Percentiles rank a stretch among this genome's conserved stretches.
These are phyloP conservation scores for Chrysogorgia sp. DNA, from an alignment of 92 coral and sea anemone species.

Conservation along the genomic window DNA sequence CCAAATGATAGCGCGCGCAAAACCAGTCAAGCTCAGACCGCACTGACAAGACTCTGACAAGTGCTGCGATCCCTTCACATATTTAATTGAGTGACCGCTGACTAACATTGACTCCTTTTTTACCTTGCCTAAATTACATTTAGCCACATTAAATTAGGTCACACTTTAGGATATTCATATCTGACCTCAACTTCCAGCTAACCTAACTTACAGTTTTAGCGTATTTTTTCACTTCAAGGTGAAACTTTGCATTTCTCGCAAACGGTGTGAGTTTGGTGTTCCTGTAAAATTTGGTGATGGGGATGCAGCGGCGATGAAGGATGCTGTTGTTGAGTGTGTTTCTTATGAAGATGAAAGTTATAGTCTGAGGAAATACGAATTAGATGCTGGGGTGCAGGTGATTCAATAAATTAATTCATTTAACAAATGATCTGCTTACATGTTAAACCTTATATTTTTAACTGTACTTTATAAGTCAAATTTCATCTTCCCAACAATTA, in stretches of 20 bases:
- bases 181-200: no score
- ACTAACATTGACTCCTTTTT: no score
- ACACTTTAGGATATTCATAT: no score
- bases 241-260: constrained; percentile 85
- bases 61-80: no score
- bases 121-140: no score
- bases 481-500: no score
- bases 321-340: constrained; percentile 93
- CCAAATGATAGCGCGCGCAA: no score
- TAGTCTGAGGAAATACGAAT: constrained; percentile 70
- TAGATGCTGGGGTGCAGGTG: constrained; percentile 90
- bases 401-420: background rate
- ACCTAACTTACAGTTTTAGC: background rate
- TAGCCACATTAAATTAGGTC: no score
- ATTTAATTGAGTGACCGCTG: no score
- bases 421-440: background rate
- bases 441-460: constrained; percentile 9
- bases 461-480: no score
- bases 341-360: constrained; percentile 94
- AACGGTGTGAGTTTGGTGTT: constrained; percentile 91
- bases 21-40: no score
- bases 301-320: constrained; percentile 79
- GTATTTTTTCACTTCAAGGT: constrained; percentile 48
- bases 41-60: no score
- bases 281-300: constrained; percentile 81